Evolutionary conservation across 2,797 vertebrate species (phyloP).

Genomic region (Columba guinea): DNA sequence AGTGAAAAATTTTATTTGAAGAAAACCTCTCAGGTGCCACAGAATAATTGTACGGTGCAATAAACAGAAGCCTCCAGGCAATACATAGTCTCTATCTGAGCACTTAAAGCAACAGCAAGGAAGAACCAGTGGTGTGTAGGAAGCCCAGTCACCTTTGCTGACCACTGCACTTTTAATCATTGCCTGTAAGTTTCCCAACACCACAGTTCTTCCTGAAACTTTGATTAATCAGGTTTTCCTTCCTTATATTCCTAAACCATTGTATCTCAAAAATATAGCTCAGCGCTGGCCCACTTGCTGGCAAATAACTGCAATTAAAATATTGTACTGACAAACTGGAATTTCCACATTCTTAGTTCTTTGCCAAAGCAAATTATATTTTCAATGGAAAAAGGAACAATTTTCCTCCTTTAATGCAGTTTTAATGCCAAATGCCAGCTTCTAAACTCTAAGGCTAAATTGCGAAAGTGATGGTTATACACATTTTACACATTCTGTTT

Average conservation of each 20-base stretch:
- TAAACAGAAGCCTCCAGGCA: slow-evolving; percentile 9
- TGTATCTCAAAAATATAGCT: not conserved
- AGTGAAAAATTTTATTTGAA: slow-evolving; percentile 19
- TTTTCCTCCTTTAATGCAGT: not conserved
- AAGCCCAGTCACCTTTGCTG: not conserved
- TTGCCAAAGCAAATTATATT: not conserved
- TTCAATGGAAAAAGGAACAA: not conserved
- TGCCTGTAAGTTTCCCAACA: not conserved
- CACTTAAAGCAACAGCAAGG: not conserved
- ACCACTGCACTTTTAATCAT: not conserved
- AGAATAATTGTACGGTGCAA: not conserved
- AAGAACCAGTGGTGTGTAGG: not conserved
- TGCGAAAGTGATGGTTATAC: not conserved
- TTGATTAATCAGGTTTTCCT: not conserved
- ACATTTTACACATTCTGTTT: not conserved
- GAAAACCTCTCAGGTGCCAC: not conserved
- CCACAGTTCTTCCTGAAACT: not conserved
- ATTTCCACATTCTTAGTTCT: not conserved
- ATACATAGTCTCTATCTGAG: not conserved
- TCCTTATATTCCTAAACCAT: not conserved
- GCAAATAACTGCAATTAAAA: not conserved
- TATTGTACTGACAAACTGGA: not conserved
- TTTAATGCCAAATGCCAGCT: not conserved
- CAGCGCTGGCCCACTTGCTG: not conserved
- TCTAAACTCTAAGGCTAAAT: not conserved